A percentile compares a stretch with the other conserved stretches of the same genome.
phyloP scores from a whole-genome alignment of 92 coral and sea anemone genomes.

The Epizoanthus fatuus region DNA sequence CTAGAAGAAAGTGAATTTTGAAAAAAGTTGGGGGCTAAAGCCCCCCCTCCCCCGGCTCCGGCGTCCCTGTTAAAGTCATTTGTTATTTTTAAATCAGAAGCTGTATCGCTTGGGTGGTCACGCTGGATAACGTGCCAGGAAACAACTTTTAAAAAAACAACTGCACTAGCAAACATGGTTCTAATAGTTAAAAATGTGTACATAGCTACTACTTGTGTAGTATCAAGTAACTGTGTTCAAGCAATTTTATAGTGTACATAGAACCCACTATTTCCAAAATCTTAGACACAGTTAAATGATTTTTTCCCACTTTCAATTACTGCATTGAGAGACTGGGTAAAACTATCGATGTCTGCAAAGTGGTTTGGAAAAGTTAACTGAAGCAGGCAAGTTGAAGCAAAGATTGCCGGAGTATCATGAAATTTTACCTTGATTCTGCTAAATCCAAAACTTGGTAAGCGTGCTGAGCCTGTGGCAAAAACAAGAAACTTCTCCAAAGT shows the following conservation, averaged over 20 bases:
- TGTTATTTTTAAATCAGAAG: too few species aligned
- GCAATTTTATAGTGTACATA: not conserved
- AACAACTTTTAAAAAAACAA: too few species aligned
- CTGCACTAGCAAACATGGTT: too few species aligned
- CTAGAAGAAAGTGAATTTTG: too few species aligned
- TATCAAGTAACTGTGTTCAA: not conserved
- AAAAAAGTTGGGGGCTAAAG: too few species aligned
- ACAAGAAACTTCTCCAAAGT: slow-evolving; percentile 49
- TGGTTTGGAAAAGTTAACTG: slow-evolving; percentile 64
- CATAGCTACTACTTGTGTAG: too few species aligned
- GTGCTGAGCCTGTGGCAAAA: slow-evolving; percentile 72
- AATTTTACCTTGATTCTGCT: slow-evolving; percentile 69
- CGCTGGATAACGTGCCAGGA: too few species aligned
- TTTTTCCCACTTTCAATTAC: slow-evolving; percentile 59
- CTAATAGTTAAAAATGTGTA: too few species aligned
- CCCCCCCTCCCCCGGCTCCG: too few species aligned
- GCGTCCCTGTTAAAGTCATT: too few species aligned
- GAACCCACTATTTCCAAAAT: not conserved
- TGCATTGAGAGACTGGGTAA: slow-evolving; percentile 49
- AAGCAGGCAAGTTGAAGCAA: slow-evolving; percentile 77
- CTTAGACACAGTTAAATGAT: slow-evolving; percentile 68
- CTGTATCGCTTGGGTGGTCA: too few species aligned
- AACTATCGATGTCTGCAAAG: slow-evolving; percentile 61
- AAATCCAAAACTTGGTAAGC: slow-evolving; percentile 73
- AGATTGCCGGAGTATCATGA: slow-evolving; percentile 64